Conservation (phyloP, 2,888 invertebrate genomes). For the Globia sparganii region DNA sequence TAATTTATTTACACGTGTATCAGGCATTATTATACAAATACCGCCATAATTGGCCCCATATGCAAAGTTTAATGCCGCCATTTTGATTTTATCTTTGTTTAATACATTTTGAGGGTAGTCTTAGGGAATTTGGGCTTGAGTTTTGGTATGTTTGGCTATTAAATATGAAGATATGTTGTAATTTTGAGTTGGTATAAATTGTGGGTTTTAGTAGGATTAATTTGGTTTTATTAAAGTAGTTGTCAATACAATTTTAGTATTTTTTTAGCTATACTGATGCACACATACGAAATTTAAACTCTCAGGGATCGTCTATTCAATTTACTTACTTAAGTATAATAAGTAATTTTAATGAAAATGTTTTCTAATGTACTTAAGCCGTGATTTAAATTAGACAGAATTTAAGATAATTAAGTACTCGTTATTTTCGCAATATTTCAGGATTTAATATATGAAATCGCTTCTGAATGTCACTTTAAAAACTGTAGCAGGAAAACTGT, state of each 20-base stretch:
- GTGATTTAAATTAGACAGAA: not conserved
- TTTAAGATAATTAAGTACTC: not conserved
- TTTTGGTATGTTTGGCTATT: constrained; percentile 21
- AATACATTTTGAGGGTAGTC: constrained; percentile 81
- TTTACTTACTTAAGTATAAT: not conserved
- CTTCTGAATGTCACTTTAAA: not conserved
- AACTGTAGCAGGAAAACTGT: not conserved
- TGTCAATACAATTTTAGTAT: too few relatives aligned
- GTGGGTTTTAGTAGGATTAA: not conserved
- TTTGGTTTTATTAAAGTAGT: too few relatives aligned
- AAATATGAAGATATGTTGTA: not conserved
- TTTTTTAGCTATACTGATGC: not conserved
- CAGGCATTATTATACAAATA: constrained; percentile 83
- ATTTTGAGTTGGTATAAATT: not conserved
- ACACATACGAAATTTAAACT: not conserved
- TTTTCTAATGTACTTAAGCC: not conserved
- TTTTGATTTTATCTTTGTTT: constrained; percentile 84
- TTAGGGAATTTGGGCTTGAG: constrained; percentile 44
- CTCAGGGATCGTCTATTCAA: not conserved
- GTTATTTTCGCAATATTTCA: not conserved
- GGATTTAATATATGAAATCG: too few relatives aligned
- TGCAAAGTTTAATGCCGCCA: constrained; percentile 86
- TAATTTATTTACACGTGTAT: constrained; percentile 89
- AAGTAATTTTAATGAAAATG: not conserved
- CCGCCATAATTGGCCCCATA: constrained; percentile 86